A percentile compares a stretch with the other conserved stretches of the same genome.
These are phyloP conservation scores for Lepidochrysops patricia DNA, from an alignment of 2,888 invertebrate genomes.

Conservation along the genomic window DNA sequence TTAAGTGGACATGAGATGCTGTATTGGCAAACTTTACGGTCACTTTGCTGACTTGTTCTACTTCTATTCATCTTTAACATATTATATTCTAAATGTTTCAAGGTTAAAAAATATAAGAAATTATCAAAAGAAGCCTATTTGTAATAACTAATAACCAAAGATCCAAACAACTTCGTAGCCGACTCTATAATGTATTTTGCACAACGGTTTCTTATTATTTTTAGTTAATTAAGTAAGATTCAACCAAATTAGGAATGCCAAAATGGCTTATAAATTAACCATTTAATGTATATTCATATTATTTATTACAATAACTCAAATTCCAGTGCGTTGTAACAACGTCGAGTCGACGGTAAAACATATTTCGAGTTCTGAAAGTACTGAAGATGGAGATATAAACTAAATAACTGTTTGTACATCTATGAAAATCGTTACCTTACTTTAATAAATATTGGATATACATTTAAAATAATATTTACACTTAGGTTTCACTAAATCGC, in stretches of 20 bases:
- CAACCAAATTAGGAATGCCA: background rate
- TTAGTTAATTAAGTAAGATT: background rate
- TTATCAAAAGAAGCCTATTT: too few relatives aligned
- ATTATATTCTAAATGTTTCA: too few relatives aligned
- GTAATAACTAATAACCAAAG: too few relatives aligned
- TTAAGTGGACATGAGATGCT: background rate
- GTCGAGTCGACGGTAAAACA: background rate
- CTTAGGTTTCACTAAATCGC: background rate
- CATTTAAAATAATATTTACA: constrained; percentile 15
- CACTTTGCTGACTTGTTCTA: too few relatives aligned
- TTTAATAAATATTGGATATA: constrained; percentile 9
- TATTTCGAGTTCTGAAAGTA: background rate
- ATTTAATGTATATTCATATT: background rate
- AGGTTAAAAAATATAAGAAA: too few relatives aligned
- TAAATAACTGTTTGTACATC: constrained; percentile 9
- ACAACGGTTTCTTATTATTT: background rate
- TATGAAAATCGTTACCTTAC: background rate
- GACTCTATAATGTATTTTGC: too few relatives aligned
- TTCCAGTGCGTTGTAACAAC: background rate
- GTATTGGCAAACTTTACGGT: background rate
- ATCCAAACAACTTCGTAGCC: too few relatives aligned
- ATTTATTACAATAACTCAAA: background rate
- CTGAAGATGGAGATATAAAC: constrained; percentile 1
- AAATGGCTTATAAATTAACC: background rate
- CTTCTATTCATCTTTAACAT: too few relatives aligned